Conservation (phyloP, 2,797 vertebrate species). For the Sebastes vulpes region DNA sequence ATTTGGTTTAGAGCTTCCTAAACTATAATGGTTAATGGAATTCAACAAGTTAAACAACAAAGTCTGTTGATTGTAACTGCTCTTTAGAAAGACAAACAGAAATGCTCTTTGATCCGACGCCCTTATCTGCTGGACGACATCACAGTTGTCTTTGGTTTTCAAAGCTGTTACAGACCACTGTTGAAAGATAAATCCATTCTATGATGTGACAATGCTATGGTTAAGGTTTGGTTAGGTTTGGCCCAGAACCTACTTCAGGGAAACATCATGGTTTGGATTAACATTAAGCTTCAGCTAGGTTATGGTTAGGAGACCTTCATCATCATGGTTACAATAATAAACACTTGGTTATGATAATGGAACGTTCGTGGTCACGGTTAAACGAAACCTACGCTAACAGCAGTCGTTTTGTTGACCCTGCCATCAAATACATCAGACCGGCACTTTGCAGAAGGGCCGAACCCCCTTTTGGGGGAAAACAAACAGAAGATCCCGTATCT, state of each 20-base stretch:
- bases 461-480: no score
- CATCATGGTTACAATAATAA: neutral
- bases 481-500: no score
- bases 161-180: neutral
- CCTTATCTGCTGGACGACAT: neutral
- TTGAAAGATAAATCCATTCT: neutral
- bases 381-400: neutral
- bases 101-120: neutral
- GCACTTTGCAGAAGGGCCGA: no score
- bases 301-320: neutral
- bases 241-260: neutral
- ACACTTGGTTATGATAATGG: neutral
- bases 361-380: neutral
- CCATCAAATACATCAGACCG: neutral
- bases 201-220: neutral
- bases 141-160: neutral
- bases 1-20: neutral
- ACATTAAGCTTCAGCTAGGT: neutral
- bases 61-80: neutral
- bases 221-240: neutral
- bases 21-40: neutral
- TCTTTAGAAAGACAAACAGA: neutral
- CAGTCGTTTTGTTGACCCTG: neutral
- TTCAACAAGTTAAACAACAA: neutral
- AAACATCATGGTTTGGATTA: neutral